Conservation (phyloP, 2,113 vertebrate species). For the Sarotherodon lohbergeri region DNA sequence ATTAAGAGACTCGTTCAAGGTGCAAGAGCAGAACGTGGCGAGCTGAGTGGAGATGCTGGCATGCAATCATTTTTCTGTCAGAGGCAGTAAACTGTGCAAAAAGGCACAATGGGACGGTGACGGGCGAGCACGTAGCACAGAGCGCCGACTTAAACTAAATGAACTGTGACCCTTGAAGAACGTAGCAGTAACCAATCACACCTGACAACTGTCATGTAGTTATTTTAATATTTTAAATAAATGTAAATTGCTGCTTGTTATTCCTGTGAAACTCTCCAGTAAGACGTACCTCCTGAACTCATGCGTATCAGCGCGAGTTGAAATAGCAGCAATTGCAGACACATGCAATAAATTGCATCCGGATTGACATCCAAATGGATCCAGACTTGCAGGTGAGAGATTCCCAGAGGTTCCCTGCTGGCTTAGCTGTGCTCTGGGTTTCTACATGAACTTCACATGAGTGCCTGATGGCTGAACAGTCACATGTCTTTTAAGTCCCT, state of each 20-base stretch:
- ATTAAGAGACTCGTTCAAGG: neutral
- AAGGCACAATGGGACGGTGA: neutral
- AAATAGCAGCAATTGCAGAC: neutral
- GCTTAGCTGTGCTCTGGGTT: neutral
- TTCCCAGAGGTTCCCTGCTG: neutral
- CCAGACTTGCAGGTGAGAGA: neutral
- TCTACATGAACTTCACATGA: neutral
- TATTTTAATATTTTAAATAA: neutral
- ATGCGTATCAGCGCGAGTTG: neutral
- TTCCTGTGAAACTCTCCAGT: neutral
- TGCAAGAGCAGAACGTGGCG: neutral
- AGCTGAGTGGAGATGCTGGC: neutral
- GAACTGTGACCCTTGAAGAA: neutral
- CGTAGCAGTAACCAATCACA: neutral
- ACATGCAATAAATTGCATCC: neutral
- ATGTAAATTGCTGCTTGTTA: constrained; percentile 20
- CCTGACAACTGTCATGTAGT: neutral
- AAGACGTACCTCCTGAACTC: neutral
- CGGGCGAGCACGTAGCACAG: neutral
- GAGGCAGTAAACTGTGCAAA: neutral
- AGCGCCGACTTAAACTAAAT: neutral
- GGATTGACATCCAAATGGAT: neutral
- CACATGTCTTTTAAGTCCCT: neutral
- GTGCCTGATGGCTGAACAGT: neutral
- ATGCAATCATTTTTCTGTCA: neutral